These are phyloP conservation scores for Cheilosia variabilis DNA, from an alignment of 2,888 invertebrate species.

Conservation along the genomic window DNA sequence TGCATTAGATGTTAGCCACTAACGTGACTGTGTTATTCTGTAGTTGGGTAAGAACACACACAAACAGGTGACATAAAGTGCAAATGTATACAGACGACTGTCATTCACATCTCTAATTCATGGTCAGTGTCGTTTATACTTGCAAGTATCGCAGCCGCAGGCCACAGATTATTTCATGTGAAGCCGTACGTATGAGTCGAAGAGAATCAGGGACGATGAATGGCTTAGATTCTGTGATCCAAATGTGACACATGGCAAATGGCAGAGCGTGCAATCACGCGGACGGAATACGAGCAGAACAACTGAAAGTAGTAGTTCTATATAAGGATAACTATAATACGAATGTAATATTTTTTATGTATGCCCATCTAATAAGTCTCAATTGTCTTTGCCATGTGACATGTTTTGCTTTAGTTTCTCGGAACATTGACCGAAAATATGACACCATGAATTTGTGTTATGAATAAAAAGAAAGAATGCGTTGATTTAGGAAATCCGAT, in stretches of 20 bases:
- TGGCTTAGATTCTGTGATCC: slow-evolving; percentile 9
- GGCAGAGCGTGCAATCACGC: background rate
- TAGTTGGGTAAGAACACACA: slow-evolving; percentile 6
- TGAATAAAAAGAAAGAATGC: too few species aligned
- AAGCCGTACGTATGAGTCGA: slow-evolving; percentile 23
- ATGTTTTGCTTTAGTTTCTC: too few species aligned
- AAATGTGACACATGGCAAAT: slow-evolving; percentile 3
- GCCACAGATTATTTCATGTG: slow-evolving; percentile 30
- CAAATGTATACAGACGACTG: slow-evolving; percentile 8
- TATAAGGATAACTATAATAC: too few species aligned
- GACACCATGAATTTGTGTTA: too few species aligned
- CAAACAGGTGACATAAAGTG: slow-evolving; percentile 1
- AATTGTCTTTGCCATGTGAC: too few species aligned
- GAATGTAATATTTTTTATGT: too few species aligned
- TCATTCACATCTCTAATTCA: slow-evolving; percentile 31
- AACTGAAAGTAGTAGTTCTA: background rate
- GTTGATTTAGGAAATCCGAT: too few species aligned
- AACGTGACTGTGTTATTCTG: background rate
- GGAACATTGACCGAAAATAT: too few species aligned
- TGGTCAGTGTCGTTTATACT: slow-evolving; percentile 42
- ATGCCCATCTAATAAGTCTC: too few species aligned
- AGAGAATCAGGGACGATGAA: slow-evolving; percentile 8
- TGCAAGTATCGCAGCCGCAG: slow-evolving; percentile 20
- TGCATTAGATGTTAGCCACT: slow-evolving; percentile 8
- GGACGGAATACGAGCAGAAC: background rate